A percentile compares a stretch with the other conserved stretches of the same genome.
These are phyloP conservation scores for Plagodis dolabraria DNA, from an alignment of 2,888 invertebrate species.

Conservation along the genomic window DNA sequence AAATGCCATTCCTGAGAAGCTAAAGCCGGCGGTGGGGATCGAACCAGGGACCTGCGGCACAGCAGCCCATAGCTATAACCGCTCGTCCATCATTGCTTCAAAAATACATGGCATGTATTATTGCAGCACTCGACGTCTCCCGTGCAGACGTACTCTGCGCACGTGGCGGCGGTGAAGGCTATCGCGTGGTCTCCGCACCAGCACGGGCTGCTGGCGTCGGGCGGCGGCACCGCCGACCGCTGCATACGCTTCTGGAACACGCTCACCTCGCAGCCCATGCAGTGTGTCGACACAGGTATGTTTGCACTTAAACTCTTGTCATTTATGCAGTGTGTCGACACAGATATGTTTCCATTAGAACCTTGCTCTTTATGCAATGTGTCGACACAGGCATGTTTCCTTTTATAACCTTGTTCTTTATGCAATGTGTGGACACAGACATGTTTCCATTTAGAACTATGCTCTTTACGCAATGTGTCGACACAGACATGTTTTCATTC, in stretches of 20 bases:
- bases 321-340: conserved; percentile 99
- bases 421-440: too few relatives aligned
- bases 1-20: too few relatives aligned
- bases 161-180: conserved; percentile 98
- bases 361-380: conserved; percentile 98
- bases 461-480: conserved; percentile 99
- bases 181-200: conserved; percentile 99
- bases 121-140: conserved; percentile 92
- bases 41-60: too few relatives aligned
- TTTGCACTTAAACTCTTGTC: conserved; percentile 89
- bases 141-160: conserved; percentile 97
- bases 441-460: conserved; percentile 85
- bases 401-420: too few relatives aligned
- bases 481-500: conserved; percentile 95
- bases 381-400: conserved; percentile 92
- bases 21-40: too few relatives aligned
- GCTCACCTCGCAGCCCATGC: conserved; percentile 98
- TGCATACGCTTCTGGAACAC: conserved; percentile 99
- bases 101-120: too few relatives aligned
- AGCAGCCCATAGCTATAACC: too few relatives aligned
- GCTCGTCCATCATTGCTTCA: too few relatives aligned
- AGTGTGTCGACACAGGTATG: conserved; percentile 97
- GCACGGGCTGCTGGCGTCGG: conserved; percentile 97
- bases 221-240: conserved; percentile 99
- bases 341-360: conserved; percentile 86